Conservation (phyloP, 2,888 invertebrate species). For the Drosophila koepferae region DNA sequence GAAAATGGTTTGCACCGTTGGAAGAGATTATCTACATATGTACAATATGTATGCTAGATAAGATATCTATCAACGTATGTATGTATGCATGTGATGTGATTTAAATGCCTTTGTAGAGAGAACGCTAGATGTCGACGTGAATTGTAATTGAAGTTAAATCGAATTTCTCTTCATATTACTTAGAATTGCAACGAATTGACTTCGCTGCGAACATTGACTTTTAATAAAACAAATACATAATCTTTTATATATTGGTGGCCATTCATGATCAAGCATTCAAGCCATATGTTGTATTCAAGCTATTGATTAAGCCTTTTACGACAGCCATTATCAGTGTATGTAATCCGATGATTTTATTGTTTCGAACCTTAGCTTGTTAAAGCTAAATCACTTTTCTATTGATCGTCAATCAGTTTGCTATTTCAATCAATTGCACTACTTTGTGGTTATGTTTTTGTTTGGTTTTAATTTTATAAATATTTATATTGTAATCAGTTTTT, state of each 20-base stretch:
- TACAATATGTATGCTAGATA: not conserved
- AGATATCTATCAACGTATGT: not conserved
- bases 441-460: not conserved
- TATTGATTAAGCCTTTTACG: conserved; percentile 49
- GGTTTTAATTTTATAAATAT: not conserved
- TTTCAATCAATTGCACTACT: conserved; percentile 3
- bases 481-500: conserved; percentile 3
- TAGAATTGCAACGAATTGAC: conserved; percentile 2
- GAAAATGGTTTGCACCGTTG: not conserved
- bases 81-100: not conserved
- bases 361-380: conserved; percentile 23
- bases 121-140: not conserved
- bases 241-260: conserved; percentile 30
- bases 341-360: conserved; percentile 37
- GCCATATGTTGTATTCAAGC: conserved; percentile 54
- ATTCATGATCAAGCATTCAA: conserved; percentile 31
- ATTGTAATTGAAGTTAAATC: not conserved
- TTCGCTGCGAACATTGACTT: conserved; percentile 11
- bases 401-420: not conserved
- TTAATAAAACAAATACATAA: conserved; percentile 15
- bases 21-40: not conserved
- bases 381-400: conserved; percentile 1
- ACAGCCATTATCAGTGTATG: conserved; percentile 35
- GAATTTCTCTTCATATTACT: not conserved
- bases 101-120: not conserved